phyloP scores from a whole-genome alignment of 1,140 invertebrate species.

The Heliconius nattereri region DNA sequence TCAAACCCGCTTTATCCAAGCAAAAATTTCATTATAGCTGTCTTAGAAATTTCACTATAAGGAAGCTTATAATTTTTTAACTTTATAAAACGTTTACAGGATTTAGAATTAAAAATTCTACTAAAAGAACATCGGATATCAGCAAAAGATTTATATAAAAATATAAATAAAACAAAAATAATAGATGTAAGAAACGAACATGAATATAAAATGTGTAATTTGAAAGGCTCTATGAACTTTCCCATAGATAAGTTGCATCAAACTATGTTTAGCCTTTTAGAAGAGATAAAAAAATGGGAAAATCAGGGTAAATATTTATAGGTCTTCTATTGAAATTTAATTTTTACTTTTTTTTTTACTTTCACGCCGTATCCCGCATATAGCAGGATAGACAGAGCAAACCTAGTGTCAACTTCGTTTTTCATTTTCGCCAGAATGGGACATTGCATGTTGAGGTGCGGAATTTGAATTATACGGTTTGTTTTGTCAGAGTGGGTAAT shows the following conservation, averaged over 20 bases:
- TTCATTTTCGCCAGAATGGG: background rate
- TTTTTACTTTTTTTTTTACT: background rate
- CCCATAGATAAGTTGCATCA: conserved; percentile 54
- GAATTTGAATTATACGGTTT: background rate
- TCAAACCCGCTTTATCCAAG: too few species aligned
- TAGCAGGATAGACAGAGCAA: background rate
- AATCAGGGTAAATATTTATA: conserved; percentile 35
- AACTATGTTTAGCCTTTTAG: conserved; percentile 34
- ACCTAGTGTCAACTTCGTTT: too few species aligned
- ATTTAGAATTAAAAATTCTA: conserved; percentile 55
- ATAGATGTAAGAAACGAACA: conserved; percentile 60
- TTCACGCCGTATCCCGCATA: background rate
- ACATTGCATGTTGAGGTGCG: background rate
- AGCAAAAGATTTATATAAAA: conserved; percentile 41
- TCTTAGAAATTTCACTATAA: too few species aligned
- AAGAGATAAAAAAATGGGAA: conserved; percentile 41
- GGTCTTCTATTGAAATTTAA: background rate
- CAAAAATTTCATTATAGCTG: too few species aligned
- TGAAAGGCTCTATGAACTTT: conserved; percentile 63
- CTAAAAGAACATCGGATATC: conserved; percentile 47
- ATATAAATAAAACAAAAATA: conserved; percentile 14
- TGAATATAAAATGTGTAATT: conserved; percentile 65
- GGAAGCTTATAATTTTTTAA: too few species aligned
- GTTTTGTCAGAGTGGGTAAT: background rate
- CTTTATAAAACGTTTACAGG: background rate